These are phyloP conservation scores for Pogonomyrmex barbatus DNA, from an alignment of 1,140 invertebrate genomes.

Conservation along the genomic window DNA sequence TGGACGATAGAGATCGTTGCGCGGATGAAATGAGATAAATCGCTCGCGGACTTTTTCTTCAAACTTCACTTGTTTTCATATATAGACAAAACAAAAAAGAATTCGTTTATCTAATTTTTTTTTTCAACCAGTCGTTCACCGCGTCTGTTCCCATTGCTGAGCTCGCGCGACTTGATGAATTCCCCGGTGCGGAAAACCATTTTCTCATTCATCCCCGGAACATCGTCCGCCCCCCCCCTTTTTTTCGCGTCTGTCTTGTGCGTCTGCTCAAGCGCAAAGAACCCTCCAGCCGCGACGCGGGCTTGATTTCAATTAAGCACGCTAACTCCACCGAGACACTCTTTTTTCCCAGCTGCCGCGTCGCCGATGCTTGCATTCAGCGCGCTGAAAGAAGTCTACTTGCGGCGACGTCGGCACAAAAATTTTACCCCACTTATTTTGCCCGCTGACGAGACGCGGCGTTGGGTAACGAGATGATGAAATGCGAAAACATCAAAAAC, in stretches of 20 bases:
- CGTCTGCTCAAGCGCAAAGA: conserved; percentile 46
- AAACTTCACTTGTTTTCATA: too few relatives aligned
- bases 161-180: background rate
- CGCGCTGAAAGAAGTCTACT: conserved; percentile 30
- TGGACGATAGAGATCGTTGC: background rate
- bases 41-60: background rate
- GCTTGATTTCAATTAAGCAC: conserved; percentile 79
- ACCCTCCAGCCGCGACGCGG: conserved; percentile 58
- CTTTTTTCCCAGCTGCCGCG: conserved; percentile 24
- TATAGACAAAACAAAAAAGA: background rate
- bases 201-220: conserved; percentile 48
- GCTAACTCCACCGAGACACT: conserved; percentile 40
- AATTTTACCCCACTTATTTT: conserved; percentile 32
- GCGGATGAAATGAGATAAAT: conserved; percentile 16
- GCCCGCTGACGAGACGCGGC: background rate
- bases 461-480: background rate
- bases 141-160: background rate
- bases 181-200: conserved; percentile 8
- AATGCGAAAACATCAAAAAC: background rate
- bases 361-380: conserved; percentile 59
- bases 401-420: conserved; percentile 16
- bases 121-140: background rate
- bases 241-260: conserved; percentile 13
- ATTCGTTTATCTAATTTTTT: background rate
- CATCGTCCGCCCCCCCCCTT: background rate